Conservation (phyloP, 2,888 invertebrate genomes). For the Ganaspis brasiliensis region DNA sequence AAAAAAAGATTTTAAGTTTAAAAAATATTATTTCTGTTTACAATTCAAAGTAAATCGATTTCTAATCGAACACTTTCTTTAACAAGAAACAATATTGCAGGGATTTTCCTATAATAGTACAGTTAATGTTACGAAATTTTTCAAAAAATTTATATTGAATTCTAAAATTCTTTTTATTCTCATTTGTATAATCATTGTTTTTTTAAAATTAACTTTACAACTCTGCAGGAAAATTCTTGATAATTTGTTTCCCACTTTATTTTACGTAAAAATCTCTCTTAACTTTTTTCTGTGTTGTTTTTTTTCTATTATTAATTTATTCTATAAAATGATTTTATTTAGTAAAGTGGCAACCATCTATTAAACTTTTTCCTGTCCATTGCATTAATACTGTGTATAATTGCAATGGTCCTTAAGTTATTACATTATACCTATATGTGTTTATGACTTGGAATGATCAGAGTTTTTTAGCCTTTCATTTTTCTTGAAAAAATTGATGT, state of each 20-base stretch:
- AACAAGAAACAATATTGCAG: too few relatives aligned
- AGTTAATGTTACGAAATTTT: too few relatives aligned
- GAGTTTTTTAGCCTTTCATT: conserved; percentile 50
- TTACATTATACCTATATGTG: conserved; percentile 41
- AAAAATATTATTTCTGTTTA: not conserved
- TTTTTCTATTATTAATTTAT: not conserved
- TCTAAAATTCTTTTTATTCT: too few relatives aligned
- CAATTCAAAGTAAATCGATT: too few relatives aligned
- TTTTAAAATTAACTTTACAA: not conserved
- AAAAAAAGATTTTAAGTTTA: not conserved
- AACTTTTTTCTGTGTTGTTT: too few relatives aligned
- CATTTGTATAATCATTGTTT: too few relatives aligned
- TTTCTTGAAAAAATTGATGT: conserved; percentile 47
- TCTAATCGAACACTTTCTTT: too few relatives aligned
- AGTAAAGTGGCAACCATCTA: conserved; percentile 46
- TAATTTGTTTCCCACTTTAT: too few relatives aligned
- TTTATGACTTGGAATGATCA: conserved; percentile 59
- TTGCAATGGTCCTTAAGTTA: conserved; percentile 36
- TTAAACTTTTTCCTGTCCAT: conserved; percentile 14
- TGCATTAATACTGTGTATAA: conserved; percentile 13
- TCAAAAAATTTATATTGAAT: too few relatives aligned
- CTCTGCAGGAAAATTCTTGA: too few relatives aligned
- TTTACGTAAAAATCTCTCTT: not conserved
- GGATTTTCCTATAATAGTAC: too few relatives aligned
- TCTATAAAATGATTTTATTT: too few relatives aligned